Percentiles rank a stretch among this genome's conserved stretches.
phyloP scores from a whole-genome alignment of 2,888 invertebrate species.

The Camptogramma bilineatum region DNA sequence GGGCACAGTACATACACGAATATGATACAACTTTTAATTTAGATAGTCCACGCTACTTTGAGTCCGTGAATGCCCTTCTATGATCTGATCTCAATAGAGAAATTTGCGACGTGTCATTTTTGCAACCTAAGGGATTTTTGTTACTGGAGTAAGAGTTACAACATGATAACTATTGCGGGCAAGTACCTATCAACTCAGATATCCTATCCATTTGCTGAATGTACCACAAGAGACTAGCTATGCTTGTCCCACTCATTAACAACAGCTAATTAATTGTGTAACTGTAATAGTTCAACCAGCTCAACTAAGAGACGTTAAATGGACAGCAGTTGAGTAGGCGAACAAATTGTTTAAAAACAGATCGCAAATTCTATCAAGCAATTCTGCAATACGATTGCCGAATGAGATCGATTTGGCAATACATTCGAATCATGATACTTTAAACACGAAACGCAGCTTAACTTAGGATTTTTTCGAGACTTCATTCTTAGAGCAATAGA shows the following conservation, averaged over 20 bases:
- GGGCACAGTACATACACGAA: no score
- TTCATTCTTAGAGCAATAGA: not conserved
- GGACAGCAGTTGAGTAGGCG: not conserved
- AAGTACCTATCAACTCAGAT: constrained; percentile 31
- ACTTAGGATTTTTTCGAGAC: not conserved
- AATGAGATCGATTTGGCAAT: not conserved
- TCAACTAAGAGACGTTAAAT: not conserved
- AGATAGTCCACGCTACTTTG: no score
- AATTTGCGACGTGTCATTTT: no score
- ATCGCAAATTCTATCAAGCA: constrained; percentile 1
- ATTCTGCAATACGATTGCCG: not conserved
- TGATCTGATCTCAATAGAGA: not conserved
- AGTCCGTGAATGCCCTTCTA: not conserved
- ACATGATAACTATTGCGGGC: no score
- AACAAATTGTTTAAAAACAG: not conserved
- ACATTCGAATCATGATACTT: not conserved
- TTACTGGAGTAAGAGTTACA: not conserved
- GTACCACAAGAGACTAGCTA: not conserved
- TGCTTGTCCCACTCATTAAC: not conserved
- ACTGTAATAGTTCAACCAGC: not conserved
- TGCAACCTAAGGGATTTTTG: not conserved
- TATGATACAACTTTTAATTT: no score
- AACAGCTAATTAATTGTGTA: not conserved
- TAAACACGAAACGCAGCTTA: not conserved
- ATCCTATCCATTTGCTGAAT: constrained; percentile 48